Conservation (phyloP, 2,113 vertebrate species). For the Progne subis region DNA sequence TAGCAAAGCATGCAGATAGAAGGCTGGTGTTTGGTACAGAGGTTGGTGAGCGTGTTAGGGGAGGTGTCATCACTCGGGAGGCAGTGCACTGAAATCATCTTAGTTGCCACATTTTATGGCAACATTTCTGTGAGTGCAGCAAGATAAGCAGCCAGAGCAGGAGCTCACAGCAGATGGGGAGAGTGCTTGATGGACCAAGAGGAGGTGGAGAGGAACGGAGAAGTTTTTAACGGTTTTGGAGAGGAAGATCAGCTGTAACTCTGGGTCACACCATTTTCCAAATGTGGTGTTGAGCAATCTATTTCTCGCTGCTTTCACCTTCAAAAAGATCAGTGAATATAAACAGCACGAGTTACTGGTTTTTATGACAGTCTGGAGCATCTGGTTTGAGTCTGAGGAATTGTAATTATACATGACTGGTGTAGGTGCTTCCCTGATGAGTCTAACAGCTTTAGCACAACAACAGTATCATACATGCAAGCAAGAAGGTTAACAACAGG, state of each 20-base stretch:
- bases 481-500: neutral
- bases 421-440: neutral
- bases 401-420: neutral
- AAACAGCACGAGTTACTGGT: neutral
- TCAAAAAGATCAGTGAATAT: neutral
- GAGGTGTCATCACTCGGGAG: accelerated
- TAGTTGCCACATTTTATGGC: neutral
- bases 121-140: neutral
- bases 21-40: neutral
- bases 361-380: neutral
- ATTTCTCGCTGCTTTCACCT: neutral
- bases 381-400: neutral
- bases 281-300: neutral
- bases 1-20: neutral
- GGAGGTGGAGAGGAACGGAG: neutral
- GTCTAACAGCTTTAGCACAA: neutral
- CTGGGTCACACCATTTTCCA: accelerated
- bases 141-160: neutral
- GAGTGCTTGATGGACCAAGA: neutral
- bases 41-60: neutral
- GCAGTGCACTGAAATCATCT: neutral
- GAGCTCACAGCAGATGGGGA: neutral
- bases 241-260: neutral
- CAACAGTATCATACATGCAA: neutral
- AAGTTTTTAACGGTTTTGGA: neutral